Evolutionary conservation across 2,888 invertebrate species (phyloP), one percentile per base, ranked within the genome.

Genomic region (Zaprionus lineosus): DNA sequence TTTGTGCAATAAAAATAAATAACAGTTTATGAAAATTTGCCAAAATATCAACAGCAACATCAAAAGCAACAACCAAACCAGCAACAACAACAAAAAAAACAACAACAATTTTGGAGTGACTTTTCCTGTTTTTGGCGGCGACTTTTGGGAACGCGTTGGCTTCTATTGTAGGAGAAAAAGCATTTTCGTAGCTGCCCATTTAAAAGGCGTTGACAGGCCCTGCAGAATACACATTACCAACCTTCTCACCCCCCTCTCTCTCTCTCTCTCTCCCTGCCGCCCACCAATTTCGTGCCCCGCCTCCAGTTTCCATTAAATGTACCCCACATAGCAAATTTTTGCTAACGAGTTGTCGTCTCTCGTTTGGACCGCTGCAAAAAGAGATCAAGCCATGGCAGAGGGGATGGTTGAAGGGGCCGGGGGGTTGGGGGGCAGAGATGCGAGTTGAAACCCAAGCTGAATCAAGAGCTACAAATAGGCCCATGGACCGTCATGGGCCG

Each of bases 1-100:
- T 64, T 78, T 70, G 67, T 84, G 85, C 77, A 68, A 81, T 81
- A 70, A 72, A 81, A 74, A 84, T 84, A 85, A 84, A 76, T 81
- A 81, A 76, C 70, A 81, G 84, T 85, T 81, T 81, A 84, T 85
- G 86, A 84, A 82, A 81, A 85, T 82, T 82, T 82, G 81, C 84
- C 81, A 81, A 81, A 84, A 84, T 83, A 83, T 75, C 72, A 81
- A 67, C 75, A 75, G 52, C 46, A 51, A 41, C 53, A 71, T 50
- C 50, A 52, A 57, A 39, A 43, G 16, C 31, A 59, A 26, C 26
- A 65, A 40, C 16, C 56, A 21, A 43, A 48, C 21, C 33, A 36
- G 14, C 24, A 46, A 29, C 33, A 34, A 28, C 11, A 51, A 11
- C 33, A 40, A 36, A 2, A 52, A 37, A 37, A 44, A 19, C 34